Conservation (phyloP, 2,888 invertebrate genomes). For the Morpho helenor region DNA sequence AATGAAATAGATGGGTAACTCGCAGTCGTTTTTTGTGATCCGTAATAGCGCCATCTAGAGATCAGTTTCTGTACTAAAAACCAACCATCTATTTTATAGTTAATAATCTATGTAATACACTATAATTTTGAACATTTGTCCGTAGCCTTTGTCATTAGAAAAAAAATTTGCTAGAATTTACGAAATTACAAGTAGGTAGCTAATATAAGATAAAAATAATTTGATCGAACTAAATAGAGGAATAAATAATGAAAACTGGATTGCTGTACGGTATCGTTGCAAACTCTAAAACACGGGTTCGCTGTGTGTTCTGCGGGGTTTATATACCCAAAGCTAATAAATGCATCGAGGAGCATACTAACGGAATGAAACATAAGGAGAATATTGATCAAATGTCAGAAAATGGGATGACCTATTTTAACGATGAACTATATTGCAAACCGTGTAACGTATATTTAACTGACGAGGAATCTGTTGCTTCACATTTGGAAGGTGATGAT, state of each 20-base stretch:
- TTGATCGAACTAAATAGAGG: background rate
- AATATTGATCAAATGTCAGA: constrained; percentile 50
- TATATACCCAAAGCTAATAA: constrained; percentile 55
- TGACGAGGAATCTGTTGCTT: constrained; percentile 45
- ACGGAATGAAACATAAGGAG: constrained; percentile 55
- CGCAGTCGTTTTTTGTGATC: too few species aligned
- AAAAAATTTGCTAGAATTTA: constrained; percentile 16
- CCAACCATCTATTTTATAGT: too few species aligned
- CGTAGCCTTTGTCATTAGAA: background rate
- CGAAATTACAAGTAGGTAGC: constrained; percentile 27
- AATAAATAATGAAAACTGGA: constrained; percentile 50
- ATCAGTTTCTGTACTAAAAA: too few species aligned
- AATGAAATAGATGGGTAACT: too few species aligned
- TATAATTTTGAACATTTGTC: too few species aligned
- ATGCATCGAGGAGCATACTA: constrained; percentile 59
- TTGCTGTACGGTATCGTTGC: constrained; percentile 48
- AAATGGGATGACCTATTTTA: constrained; percentile 45
- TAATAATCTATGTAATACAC: too few species aligned
- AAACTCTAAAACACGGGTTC: constrained; percentile 53
- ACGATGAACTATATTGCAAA: constrained; percentile 47
- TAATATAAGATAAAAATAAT: constrained; percentile 1
- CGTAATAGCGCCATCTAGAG: too few species aligned
- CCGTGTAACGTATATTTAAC: constrained; percentile 44
- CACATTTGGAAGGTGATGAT: constrained; percentile 47
- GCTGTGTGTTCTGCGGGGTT: constrained; percentile 57